phyloP scores from a whole-genome alignment of 2,888 invertebrate genomes.

The Pheosia tremula region DNA sequence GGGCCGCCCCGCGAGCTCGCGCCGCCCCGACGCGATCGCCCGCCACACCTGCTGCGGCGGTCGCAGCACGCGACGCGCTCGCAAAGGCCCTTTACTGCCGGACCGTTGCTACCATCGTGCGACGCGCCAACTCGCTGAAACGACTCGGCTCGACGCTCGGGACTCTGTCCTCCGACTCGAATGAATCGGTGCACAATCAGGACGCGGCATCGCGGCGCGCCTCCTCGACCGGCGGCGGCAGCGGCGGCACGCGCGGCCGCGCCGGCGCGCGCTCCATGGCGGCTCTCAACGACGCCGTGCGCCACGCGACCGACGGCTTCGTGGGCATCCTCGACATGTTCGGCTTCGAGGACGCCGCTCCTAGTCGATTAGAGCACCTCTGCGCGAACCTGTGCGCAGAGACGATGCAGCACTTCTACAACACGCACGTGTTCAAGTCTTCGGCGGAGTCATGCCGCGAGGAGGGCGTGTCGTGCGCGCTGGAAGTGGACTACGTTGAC shows the following conservation, averaged over 20 bases:
- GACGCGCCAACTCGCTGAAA: constrained; percentile 96
- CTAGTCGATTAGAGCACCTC: constrained; percentile 95
- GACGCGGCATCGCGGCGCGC: constrained; percentile 94
- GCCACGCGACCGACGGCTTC: constrained; percentile 97
- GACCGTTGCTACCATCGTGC: constrained; percentile 96
- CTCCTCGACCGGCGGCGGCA: constrained; percentile 91
- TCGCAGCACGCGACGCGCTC: constrained; percentile 94
- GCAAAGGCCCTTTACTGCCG: constrained; percentile 97
- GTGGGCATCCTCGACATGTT: constrained; percentile 98
- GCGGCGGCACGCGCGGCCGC: constrained; percentile 64
- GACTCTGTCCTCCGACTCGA: constrained; percentile 95
- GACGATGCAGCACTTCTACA: constrained; percentile 99
- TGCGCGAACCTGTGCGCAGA: constrained; percentile 98
- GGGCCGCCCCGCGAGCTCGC: constrained; percentile 85
- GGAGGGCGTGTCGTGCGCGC: constrained; percentile 95
- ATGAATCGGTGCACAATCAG: constrained; percentile 95
- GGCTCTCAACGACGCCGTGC: constrained; percentile 95
- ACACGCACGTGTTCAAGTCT: constrained; percentile 97
- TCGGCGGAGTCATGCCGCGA: constrained; percentile 97
- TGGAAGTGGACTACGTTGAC: constrained; percentile 97
- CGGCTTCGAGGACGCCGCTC: constrained; percentile 97
- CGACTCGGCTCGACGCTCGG: constrained; percentile 92
- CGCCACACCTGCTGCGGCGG: constrained; percentile 91
- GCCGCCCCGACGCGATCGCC: constrained; percentile 92
- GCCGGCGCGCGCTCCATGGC: constrained; percentile 95